Base-by-base conservation (phyloP, 1,140 invertebrate genomes). In the Drosophila seguyi region DNA sequence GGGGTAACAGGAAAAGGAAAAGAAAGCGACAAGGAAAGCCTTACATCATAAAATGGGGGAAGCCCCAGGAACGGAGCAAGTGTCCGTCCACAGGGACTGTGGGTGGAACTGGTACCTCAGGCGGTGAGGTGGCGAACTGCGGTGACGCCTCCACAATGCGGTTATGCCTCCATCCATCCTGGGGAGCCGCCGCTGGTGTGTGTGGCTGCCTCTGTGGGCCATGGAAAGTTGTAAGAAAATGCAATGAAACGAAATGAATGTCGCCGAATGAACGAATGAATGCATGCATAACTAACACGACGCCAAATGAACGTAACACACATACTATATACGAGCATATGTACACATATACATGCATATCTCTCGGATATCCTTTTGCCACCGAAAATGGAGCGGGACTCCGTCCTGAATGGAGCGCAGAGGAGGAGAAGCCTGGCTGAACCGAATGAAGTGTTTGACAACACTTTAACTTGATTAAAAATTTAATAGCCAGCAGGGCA, bases 391-490 rank as follows among this genome's bases (percentile, higher is more conserved):
- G 48, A 44, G 16, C 22, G 62, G 63, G 34, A 29, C 18, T 18
- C 14, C 11, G 39, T 20, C 31, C 20, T 57, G 56, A 41, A 36
- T 52, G 34, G 16, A 61, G 55, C n/a, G 18, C 13, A 14, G n/a
- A 14, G 16, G 6, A 4, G 34, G 48, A 62, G 53, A n/a, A 50
- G 27, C 29, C 79, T 63, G 62, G 36, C 59, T 83, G 79, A 80
- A 87, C 59, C 75, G 79, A 80, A 88, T 81, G 61, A 88, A 88
- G 84, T 88, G 85, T 88, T 87, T 87, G 84, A 87, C 84, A 87
- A 88, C 84, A 87, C 84, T 87, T 88, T 88, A 87, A 87, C 85
- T 87, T 81, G 85, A 88, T 88, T 88, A 90, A 88, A 88, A 88
- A 88, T 88, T 78, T 88, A 88, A 88, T 84, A 88, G 84, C 80